Evolutionary conservation across 2,113 vertebrate genomes (phyloP).

Genomic region (Taurulus bubalis): DNA sequence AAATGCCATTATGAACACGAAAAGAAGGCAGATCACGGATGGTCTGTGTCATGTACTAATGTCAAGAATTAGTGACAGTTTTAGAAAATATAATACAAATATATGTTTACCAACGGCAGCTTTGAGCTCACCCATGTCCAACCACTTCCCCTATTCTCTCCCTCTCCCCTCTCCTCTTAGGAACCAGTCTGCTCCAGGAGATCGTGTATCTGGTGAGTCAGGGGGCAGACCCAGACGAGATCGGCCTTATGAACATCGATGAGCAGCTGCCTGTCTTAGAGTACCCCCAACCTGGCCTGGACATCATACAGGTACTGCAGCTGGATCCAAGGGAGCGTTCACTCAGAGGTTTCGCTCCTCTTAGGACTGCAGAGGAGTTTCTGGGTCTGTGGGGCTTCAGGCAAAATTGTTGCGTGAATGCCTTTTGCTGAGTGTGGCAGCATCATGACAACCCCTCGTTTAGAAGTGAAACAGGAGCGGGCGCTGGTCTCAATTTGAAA

Average conservation of each 20-base stretch:
- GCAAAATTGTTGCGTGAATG: not conserved
- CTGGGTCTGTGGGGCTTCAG: not conserved
- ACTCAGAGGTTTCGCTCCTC: not conserved
- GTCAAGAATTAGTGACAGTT: not conserved
- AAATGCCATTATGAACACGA: not conserved
- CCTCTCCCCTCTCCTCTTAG: conserved; percentile 70
- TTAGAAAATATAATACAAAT: not conserved
- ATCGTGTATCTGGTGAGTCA: conserved; percentile 98
- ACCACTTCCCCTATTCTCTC: not conserved
- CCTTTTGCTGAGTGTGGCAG: not conserved
- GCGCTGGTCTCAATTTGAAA: not conserved
- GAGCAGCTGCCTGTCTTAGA: conserved; percentile 97
- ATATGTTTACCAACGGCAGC: not conserved
- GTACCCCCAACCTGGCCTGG: conserved; percentile 96
- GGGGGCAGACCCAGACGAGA: conserved; percentile 97
- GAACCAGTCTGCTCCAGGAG: conserved; percentile 97
- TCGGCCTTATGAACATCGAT: conserved; percentile 98
- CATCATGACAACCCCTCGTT: not conserved
- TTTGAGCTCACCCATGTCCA: not conserved
- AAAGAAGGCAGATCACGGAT: not conserved
- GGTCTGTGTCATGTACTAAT: not conserved
- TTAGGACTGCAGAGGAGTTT: not conserved
- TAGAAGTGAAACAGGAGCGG: not conserved
- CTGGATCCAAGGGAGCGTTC: not conserved
- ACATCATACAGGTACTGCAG: conserved; percentile 93